Evolutionary conservation across 1,140 invertebrate species (phyloP).

Genomic region (Heliothis virescens): DNA sequence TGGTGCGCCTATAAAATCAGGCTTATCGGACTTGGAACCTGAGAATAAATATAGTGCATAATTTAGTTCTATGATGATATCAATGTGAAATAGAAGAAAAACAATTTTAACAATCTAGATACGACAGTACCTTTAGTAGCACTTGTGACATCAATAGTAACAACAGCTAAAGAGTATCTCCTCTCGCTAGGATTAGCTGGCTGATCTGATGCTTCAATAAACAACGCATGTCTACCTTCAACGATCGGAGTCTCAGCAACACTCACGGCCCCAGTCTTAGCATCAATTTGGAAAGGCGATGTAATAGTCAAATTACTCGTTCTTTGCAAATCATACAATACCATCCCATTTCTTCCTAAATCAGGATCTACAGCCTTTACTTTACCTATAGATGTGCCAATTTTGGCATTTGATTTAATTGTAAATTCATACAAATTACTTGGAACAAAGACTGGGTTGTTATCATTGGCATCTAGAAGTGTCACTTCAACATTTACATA

Average conservation of each 20-base stretch:
- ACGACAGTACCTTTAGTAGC: slow-evolving; percentile 82
- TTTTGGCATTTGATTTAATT: slow-evolving; percentile 89
- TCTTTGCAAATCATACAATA: slow-evolving; percentile 92
- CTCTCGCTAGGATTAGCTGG: slow-evolving; percentile 93
- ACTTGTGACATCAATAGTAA: slow-evolving; percentile 90
- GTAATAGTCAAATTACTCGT: slow-evolving; percentile 89
- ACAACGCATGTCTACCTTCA: slow-evolving; percentile 91
- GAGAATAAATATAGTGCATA: slow-evolving; percentile 51
- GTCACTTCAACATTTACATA: slow-evolving; percentile 93
- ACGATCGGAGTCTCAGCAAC: slow-evolving; percentile 89
- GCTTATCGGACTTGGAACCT: slow-evolving; percentile 87
- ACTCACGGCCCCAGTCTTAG: slow-evolving; percentile 90
- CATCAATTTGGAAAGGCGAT: slow-evolving; percentile 90
- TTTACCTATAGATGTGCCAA: slow-evolving; percentile 90
- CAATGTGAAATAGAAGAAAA: too few relatives aligned
- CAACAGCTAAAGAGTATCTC: slow-evolving; percentile 93
- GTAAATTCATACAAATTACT: slow-evolving; percentile 93
- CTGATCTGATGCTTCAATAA: slow-evolving; percentile 94
- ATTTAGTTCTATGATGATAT: too few relatives aligned
- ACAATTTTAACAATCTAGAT: too few relatives aligned
- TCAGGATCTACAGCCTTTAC: slow-evolving; percentile 93
- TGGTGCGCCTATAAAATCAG: slow-evolving; percentile 94
- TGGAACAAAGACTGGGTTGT: slow-evolving; percentile 94
- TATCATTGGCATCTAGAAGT: slow-evolving; percentile 94
- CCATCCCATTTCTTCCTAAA: slow-evolving; percentile 92